Evolutionary conservation across 2,888 invertebrate genomes (phyloP), one percentile per base, ranked within the genome.

Genomic region (Sinelater perroti): DNA sequence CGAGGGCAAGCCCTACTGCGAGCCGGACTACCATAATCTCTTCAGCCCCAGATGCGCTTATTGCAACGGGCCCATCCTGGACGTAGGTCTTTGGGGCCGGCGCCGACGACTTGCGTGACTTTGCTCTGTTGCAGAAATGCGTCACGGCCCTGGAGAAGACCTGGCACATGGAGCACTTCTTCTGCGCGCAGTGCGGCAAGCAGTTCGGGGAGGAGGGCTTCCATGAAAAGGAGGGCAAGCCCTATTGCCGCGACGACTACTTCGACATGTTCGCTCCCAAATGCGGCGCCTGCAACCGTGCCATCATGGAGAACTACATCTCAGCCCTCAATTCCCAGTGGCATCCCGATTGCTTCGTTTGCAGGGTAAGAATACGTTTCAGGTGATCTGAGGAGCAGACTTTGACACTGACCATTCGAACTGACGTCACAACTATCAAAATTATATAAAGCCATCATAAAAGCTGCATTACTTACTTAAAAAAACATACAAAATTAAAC

Each of bases 81-180:
- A 99, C 83, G 97, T 97, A 86, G 87, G 89, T 78, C 7, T 33
- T 33, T 46, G 28, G n/a, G 11, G 7, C 10, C n/a, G n/a, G n/a
- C n/a, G n/a, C n/a, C n/a, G n/a, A n/a, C n/a, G n/a, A n/a, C n/a
- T n/a, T n/a, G n/a, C n/a, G n/a, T n/a, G n/a, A n/a, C n/a, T n/a
- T n/a, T n/a, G n/a, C n/a, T n/a, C n/a, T n/a, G n/a, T n/a, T n/a
- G 55, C 83, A 97, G 97, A 97, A 97, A 93, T 98, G 97, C 82
- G 95, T 98, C 62, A 97, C 97, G 1, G 98, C 97, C 6, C 80
- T 98, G 77, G 96, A 97, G 78, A 94, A 94, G 80, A 97, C 96
- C 65, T 98, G 97, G 96, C 98, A 98, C 78, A 95, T 97, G 72
- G 97, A 98, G 78, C 97, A 97, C 81, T 98, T 98, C 85, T 94